phyloP scores from a whole-genome alignment of 2,113 vertebrate species.

The Nesospiza acunhae region DNA sequence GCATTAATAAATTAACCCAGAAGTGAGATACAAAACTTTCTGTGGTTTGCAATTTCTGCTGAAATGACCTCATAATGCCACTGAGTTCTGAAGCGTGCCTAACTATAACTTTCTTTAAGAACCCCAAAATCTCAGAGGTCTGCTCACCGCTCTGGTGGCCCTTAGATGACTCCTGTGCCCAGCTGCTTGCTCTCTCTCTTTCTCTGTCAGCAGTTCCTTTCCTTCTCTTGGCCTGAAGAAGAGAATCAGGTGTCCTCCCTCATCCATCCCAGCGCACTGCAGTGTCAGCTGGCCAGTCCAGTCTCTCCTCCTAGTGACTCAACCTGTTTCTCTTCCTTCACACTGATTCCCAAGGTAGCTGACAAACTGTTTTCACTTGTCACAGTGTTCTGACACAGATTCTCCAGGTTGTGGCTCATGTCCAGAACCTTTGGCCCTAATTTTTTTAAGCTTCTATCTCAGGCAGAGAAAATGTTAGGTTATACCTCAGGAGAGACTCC shows the following conservation, averaged over 20 bases:
- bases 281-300: background rate
- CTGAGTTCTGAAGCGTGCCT: background rate
- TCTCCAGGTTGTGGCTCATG: background rate
- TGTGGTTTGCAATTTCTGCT: conserved; percentile 10
- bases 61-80: background rate
- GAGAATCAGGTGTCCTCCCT: background rate
- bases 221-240: background rate
- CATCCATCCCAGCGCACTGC: background rate
- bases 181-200: background rate
- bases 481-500: background rate
- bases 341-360: background rate
- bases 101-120: background rate
- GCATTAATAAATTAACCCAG: background rate
- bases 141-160: background rate
- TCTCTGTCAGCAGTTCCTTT: background rate
- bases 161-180: background rate
- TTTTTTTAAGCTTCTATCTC: background rate
- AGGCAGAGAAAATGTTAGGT: background rate
- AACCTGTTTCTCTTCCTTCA: background rate
- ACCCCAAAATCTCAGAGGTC: background rate
- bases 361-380: background rate
- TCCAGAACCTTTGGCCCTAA: background rate
- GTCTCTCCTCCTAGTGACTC: background rate
- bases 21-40: background rate
- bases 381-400: background rate